phyloP scores from a whole-genome alignment of 2,888 invertebrate species.

The Neelides folsomi region DNA sequence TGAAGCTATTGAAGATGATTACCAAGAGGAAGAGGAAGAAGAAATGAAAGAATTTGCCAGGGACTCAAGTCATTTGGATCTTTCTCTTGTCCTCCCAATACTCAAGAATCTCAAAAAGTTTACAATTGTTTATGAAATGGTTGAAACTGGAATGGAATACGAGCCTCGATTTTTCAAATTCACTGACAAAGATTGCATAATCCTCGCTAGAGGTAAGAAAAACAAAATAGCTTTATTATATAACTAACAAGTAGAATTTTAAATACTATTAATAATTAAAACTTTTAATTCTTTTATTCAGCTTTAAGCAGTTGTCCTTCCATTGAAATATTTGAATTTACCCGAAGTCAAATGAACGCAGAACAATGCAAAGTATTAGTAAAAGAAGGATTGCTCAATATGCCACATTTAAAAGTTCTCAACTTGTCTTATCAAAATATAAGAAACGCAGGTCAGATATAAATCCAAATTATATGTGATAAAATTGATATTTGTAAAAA shows the following conservation, averaged over 20 bases:
- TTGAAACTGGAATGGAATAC: conserved; percentile 27
- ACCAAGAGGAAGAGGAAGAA: conserved; percentile 8
- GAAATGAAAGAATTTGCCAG: conserved; percentile 7
- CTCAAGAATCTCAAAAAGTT: conserved; percentile 22
- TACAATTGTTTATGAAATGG: conserved; percentile 26
- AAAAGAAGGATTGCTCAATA: conserved; percentile 24
- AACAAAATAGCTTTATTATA: neutral
- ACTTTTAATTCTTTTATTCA: conserved; percentile 7
- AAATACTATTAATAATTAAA: neutral
- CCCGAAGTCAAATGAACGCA: conserved; percentile 23
- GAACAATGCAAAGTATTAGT: conserved; percentile 29
- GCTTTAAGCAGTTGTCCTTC: conserved; percentile 16
- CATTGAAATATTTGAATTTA: conserved; percentile 25
- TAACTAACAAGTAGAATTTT: neutral
- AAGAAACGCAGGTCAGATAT: conserved; percentile 14
- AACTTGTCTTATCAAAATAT: conserved; percentile 29
- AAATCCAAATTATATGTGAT: too few relatives aligned
- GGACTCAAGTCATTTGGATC: conserved; percentile 24
- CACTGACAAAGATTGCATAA: conserved; percentile 26
- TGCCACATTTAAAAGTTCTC: conserved; percentile 25
- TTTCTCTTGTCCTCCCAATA: conserved; percentile 20
- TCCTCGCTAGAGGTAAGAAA: conserved; percentile 21
- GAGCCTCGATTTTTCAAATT: conserved; percentile 25
- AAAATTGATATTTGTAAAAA: too few relatives aligned
- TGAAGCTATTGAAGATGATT: conserved; percentile 10